Conservation (phyloP, 1,140 invertebrate genomes). For the Odontomachus brunneus region DNA sequence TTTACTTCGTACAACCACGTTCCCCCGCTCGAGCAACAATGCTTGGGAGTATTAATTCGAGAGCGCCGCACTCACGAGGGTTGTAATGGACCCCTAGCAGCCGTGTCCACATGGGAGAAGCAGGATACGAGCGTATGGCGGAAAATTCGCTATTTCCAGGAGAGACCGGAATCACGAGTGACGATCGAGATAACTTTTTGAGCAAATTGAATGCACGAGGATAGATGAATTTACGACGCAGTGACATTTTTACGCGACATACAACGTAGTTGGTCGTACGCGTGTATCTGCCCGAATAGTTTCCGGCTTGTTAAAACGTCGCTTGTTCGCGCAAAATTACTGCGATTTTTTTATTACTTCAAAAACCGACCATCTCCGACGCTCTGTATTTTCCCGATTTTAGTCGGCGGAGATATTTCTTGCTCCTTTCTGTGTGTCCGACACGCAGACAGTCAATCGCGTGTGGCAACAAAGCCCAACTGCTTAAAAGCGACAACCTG, state of each 20-base stretch:
- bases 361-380: not conserved
- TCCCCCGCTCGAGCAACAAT: constrained; percentile 7
- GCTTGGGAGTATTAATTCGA: constrained; percentile 45
- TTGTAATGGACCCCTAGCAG: not conserved
- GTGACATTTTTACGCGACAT: no score
- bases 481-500: not conserved
- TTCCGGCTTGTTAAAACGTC: no score
- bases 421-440: not conserved
- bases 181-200: no score
- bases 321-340: no score
- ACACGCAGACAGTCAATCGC: not conserved
- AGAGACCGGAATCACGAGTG: not conserved
- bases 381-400: not conserved
- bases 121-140: not conserved
- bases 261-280: no score
- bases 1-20: not conserved
- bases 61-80: not conserved
- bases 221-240: no score
- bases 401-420: not conserved
- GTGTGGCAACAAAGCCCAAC: no score
- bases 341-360: no score
- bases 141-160: not conserved
- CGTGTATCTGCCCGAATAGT: no score
- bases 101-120: not conserved
- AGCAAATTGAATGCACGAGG: no score